Conservation (phyloP, 2,888 invertebrate genomes). For the Cremastinae sp. region DNA sequence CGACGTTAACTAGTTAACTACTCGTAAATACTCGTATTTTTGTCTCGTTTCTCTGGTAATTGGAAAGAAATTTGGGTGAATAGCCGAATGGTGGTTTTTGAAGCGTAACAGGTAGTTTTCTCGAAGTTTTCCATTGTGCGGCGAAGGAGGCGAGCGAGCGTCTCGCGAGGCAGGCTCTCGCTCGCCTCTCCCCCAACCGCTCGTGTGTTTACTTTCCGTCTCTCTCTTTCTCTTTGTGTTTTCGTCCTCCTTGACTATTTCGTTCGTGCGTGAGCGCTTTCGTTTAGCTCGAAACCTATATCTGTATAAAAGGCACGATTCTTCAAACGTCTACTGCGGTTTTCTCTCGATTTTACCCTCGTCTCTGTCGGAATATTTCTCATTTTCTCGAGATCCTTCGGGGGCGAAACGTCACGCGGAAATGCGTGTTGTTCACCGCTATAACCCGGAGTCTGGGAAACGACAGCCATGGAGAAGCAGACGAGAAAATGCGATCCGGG, state of each 20-base stretch:
- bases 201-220: too few species aligned
- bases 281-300: background rate
- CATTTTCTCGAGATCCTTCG: constrained; percentile 48
- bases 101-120: constrained; percentile 61
- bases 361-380: constrained; percentile 40
- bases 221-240: constrained; percentile 24
- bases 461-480: background rate
- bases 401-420: constrained; percentile 40
- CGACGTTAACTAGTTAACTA: background rate
- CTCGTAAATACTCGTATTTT: constrained; percentile 30
- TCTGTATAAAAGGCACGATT: constrained; percentile 1
- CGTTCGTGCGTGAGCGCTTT: background rate
- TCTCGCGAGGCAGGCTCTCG: constrained; percentile 18
- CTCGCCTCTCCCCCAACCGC: too few species aligned
- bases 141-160: constrained; percentile 16
- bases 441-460: constrained; percentile 8
- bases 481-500: constrained; percentile 4
- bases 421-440: constrained; percentile 32
- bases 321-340: constrained; percentile 22
- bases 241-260: constrained; percentile 15
- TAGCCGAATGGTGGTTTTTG: constrained; percentile 14
- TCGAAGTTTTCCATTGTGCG: constrained; percentile 43
- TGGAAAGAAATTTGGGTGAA: constrained; percentile 25
- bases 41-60: constrained; percentile 9
- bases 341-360: constrained; percentile 38